Evolutionary conservation across 2,888 invertebrate genomes (phyloP), one percentile per base, ranked within the genome.

Genomic region (Apodemia duryi): DNA sequence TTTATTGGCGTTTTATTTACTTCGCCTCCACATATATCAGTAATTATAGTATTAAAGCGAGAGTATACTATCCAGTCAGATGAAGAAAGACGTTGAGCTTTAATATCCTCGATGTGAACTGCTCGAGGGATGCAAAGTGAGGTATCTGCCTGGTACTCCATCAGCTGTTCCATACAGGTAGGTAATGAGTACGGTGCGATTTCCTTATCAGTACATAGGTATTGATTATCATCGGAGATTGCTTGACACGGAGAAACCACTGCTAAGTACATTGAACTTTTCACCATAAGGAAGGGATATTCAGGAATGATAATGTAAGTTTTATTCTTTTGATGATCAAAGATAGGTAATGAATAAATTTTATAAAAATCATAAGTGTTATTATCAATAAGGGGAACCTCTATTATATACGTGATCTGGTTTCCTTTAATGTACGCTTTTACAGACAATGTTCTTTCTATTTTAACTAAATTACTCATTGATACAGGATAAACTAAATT

Each of bases 251-350:
- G 35, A 35, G 35, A 35, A 35, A 38, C 38, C 63, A 72, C 63
- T 28, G 70, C 65, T 32, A 63, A 61, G 7, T 64, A 63, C 65
- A 68, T 67, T 60, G 60, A 66, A 49, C 69, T 67, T 65, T 70
- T 72, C 54, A 68, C 68, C 38, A 72, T 62, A 61, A 72, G 66
- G 68, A 66, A 71, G 46, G 67, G 69, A 60, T 70, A 69, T 66
- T 71, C 68, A 61, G 69, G 68, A 5, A 41, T 63, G n/a, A 38
- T 46, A 32, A 51, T 32, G 32, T 63, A 21, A 21, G 21, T 21
- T 21, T 21, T 21, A 21, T 21, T 21, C 21, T 21, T 21, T 21
- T 21, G 21, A 21, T 21, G 21, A 21, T 21, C 61, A 61, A 35
- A 61, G 2, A 68, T 49, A 41, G 69, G 69, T 61, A 70, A 64